These are phyloP conservation scores for Reticulitermes lucifugus DNA, from an alignment of 2,888 invertebrate genomes.

Conservation along the genomic window DNA sequence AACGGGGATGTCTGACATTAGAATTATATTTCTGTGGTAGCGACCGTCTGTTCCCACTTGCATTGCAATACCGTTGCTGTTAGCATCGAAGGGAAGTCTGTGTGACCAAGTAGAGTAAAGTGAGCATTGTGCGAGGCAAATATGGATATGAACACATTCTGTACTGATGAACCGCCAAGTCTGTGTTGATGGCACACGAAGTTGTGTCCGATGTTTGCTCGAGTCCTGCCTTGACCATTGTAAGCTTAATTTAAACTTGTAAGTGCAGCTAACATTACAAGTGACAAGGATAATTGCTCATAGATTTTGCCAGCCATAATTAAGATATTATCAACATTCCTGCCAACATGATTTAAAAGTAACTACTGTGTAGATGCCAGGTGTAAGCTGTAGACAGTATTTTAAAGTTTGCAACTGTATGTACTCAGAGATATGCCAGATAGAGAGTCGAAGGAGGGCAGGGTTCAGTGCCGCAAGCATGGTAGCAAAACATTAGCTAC, in stretches of 20 bases:
- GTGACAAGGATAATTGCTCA: constrained; percentile 8
- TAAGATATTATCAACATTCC: constrained; percentile 24
- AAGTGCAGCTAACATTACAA: neutral
- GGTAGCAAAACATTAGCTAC: too few relatives aligned
- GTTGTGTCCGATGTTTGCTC: neutral
- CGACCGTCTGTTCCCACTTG: too few relatives aligned
- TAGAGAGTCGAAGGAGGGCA: too few relatives aligned
- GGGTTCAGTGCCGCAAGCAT: too few relatives aligned
- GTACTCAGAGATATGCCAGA: neutral
- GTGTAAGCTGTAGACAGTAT: neutral
- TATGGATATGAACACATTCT: neutral
- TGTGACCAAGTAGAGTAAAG: too few relatives aligned
- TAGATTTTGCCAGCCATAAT: constrained; percentile 10
- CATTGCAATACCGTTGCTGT: too few relatives aligned
- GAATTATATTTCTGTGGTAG: too few relatives aligned
- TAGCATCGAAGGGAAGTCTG: too few relatives aligned
- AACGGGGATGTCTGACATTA: too few relatives aligned
- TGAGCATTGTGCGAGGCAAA: too few relatives aligned
- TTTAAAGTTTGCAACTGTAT: neutral
- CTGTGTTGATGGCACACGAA: neutral
- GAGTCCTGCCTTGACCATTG: constrained; percentile 9
- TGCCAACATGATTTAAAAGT: constrained; percentile 7
- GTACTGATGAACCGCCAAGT: neutral
- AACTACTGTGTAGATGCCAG: neutral
- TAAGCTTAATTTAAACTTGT: constrained; percentile 1